Evolutionary conservation across 1,140 invertebrate genomes (phyloP).

Genomic region (Medauroidea extradentata): DNA sequence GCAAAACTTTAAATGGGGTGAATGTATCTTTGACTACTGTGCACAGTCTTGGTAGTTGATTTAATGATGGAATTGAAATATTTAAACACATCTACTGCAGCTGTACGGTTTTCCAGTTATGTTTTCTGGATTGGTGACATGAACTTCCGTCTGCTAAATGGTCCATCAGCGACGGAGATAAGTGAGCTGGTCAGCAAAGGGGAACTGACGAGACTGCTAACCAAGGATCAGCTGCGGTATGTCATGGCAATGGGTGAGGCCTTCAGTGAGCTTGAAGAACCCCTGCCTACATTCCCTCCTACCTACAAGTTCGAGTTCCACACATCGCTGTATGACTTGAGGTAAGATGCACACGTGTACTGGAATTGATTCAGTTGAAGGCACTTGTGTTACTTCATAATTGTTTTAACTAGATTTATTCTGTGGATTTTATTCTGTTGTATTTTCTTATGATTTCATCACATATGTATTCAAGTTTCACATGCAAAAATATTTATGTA

Average conservation of each 20-base stretch:
- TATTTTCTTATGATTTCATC: too few species aligned
- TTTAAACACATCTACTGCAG: too few species aligned
- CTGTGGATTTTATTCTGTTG: too few species aligned
- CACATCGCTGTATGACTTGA: constrained; percentile 70
- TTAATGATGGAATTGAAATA: too few species aligned
- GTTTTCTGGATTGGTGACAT: constrained; percentile 94
- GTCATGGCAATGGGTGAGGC: constrained; percentile 68
- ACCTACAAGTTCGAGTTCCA: constrained; percentile 81
- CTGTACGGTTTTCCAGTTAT: constrained; percentile 57
- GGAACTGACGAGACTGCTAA: constrained; percentile 57
- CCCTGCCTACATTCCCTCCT: constrained; percentile 72
- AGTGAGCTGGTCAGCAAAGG: constrained; percentile 56
- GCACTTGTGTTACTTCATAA: too few species aligned
- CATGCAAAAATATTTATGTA: too few species aligned
- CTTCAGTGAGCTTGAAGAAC: constrained; percentile 74
- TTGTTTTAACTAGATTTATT: too few species aligned
- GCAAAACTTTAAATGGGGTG: too few species aligned
- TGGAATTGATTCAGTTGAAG: too few species aligned
- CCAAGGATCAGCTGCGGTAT: constrained; percentile 65
- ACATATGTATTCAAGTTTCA: too few species aligned
- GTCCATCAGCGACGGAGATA: constrained; percentile 62
- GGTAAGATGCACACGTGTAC: constrained; percentile 61
- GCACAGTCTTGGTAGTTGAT: too few species aligned
- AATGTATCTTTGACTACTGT: too few species aligned
- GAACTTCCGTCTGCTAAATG: constrained; percentile 77